phyloP scores from a whole-genome alignment of 2,797 vertebrate genomes.

The Leuciscus waleckii region DNA sequence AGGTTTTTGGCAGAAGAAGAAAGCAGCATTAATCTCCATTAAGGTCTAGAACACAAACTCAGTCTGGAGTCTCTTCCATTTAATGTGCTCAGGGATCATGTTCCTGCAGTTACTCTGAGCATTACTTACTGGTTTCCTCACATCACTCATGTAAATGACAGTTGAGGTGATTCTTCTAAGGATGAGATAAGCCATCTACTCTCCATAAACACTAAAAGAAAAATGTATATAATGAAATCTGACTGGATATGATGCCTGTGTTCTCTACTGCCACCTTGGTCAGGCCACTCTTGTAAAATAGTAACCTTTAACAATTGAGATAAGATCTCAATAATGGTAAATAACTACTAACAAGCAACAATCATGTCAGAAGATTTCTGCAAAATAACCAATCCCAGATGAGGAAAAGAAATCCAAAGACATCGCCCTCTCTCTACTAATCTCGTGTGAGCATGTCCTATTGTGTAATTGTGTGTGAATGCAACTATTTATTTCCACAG shows the following conservation, averaged over 20 bases:
- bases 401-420: conserved; percentile 3
- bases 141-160: background rate
- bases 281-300: background rate
- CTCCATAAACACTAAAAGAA: background rate
- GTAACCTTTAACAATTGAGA: background rate
- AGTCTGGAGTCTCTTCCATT: conserved; percentile 15
- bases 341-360: background rate
- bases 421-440: background rate
- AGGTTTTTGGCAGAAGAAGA: conserved; percentile 49
- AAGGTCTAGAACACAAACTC: conserved; percentile 1
- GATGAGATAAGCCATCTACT: background rate
- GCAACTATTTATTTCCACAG: conserved; percentile 22
- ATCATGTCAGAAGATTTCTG: background rate
- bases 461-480: background rate
- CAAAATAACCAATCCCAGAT: conserved; percentile 22
- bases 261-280: background rate
- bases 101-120: conserved; percentile 6
- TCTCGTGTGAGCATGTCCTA: background rate
- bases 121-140: background rate
- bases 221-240: background rate
- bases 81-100: conserved; percentile 20
- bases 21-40: conserved; percentile 53
- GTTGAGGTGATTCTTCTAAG: background rate
- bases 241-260: background rate
- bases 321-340: background rate